A percentile compares a stretch with the other conserved stretches of the same genome.
phyloP scores from a whole-genome alignment of 2,888 invertebrate species.

The Drosophila limbata region DNA sequence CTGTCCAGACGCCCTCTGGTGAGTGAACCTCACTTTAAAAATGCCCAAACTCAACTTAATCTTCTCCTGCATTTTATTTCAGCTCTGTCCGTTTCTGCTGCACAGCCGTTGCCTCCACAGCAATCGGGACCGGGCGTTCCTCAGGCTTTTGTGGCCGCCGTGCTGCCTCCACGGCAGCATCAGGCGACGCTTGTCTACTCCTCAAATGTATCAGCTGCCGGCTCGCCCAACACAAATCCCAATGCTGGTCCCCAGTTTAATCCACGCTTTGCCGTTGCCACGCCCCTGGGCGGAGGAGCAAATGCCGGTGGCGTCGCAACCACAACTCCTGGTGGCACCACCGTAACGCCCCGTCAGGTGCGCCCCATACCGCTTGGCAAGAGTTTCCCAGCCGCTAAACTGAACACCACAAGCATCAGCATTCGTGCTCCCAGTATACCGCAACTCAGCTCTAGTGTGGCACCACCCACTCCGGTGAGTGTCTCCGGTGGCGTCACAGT shows the following conservation, averaged over 20 bases:
- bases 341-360: conserved; percentile 82
- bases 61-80: neutral
- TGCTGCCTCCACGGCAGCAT: conserved; percentile 84
- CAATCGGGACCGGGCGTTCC: conserved; percentile 51
- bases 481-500: conserved; percentile 72
- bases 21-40: neutral
- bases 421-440: conserved; percentile 84
- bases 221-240: conserved; percentile 62
- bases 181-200: conserved; percentile 85
- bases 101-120: conserved; percentile 50
- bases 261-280: conserved; percentile 84
- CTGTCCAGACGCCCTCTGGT: conserved; percentile 60
- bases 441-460: conserved; percentile 75
- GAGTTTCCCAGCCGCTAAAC: conserved; percentile 82
- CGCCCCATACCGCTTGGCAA: conserved; percentile 84
- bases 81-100: conserved; percentile 69
- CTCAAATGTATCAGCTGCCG: conserved; percentile 77
- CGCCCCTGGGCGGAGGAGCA: conserved; percentile 61
- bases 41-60: neutral
- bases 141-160: conserved; percentile 85
- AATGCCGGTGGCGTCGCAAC: conserved; percentile 41
- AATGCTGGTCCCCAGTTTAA: conserved; percentile 83
- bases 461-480: conserved; percentile 66
- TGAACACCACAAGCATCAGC: conserved; percentile 85
- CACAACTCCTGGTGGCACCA: conserved; percentile 69